phyloP scores from a whole-genome alignment of 2,797 vertebrate genomes.

The Emydoidea blandingii region DNA sequence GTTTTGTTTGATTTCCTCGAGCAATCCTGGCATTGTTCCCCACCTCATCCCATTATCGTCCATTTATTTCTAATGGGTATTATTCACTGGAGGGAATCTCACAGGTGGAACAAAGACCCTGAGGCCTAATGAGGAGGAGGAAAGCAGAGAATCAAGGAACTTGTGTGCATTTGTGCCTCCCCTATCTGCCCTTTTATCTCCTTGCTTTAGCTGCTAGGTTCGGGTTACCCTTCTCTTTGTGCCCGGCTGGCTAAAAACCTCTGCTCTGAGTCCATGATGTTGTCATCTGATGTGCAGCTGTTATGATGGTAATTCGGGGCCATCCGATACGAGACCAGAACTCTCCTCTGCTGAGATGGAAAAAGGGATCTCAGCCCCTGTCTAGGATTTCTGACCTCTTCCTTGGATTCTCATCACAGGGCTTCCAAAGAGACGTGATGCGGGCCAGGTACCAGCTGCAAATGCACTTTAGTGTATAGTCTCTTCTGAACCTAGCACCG shows the following conservation, averaged over 20 bases:
- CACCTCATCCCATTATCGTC: too few relatives aligned
- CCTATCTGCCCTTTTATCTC: conserved; percentile 65
- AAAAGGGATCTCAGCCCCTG: background rate
- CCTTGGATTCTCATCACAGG: background rate
- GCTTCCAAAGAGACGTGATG: background rate
- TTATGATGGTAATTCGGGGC: conserved; percentile 70
- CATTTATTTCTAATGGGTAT: background rate
- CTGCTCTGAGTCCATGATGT: conserved; percentile 47
- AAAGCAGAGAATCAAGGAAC: background rate
- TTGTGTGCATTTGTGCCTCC: conserved; percentile 47
- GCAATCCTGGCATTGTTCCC: background rate
- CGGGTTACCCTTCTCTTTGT: conserved; percentile 62
- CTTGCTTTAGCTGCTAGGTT: conserved; percentile 65
- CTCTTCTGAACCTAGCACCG: background rate
- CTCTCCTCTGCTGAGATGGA: background rate
- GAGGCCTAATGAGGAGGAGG: conserved; percentile 57
- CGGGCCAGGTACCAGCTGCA: background rate
- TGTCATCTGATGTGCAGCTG: background rate
- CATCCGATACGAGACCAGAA: background rate
- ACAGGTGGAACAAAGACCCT: conserved; percentile 56
- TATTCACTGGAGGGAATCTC: background rate
- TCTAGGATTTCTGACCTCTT: background rate
- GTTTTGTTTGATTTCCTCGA: background rate
- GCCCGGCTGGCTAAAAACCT: conserved; percentile 17
- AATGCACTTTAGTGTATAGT: background rate